phyloP scores from a whole-genome alignment of 2,888 invertebrate genomes.

The Limnephilus lunatus region DNA sequence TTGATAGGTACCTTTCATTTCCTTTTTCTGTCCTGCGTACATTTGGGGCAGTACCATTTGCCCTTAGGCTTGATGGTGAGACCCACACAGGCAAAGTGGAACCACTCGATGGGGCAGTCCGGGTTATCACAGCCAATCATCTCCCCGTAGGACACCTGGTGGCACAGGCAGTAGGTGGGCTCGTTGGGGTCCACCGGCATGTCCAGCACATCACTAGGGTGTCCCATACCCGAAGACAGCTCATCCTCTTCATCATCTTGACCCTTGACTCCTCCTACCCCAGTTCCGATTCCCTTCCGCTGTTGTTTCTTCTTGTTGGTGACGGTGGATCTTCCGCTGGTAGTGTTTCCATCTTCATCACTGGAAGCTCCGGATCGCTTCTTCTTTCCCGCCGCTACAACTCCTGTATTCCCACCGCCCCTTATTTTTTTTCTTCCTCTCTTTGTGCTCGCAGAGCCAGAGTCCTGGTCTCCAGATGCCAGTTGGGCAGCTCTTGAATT shows the following conservation, averaged over 20 bases:
- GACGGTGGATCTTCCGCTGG: constrained; percentile 71
- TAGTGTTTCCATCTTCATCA: constrained; percentile 73
- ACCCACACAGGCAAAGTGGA: constrained; percentile 94
- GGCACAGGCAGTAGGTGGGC: constrained; percentile 94
- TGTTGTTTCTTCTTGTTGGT: constrained; percentile 69
- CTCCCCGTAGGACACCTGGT: constrained; percentile 95
- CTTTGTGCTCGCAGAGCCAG: constrained; percentile 73
- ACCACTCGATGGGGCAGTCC: constrained; percentile 93
- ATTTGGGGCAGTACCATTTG: constrained; percentile 93
- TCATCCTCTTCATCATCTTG: constrained; percentile 72
- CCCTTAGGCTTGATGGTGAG: constrained; percentile 93
- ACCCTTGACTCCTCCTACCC: constrained; percentile 46
- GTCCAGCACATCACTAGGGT: constrained; percentile 92
- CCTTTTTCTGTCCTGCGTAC: constrained; percentile 82
- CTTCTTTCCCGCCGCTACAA: constrained; percentile 71
- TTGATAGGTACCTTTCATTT: constrained; percentile 72
- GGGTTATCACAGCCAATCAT: constrained; percentile 97
- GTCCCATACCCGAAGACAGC: constrained; percentile 80
- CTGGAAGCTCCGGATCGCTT: constrained; percentile 66
- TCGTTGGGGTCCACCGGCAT: constrained; percentile 98
- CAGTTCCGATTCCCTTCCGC: constrained; percentile 46
- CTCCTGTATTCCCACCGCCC: constrained; percentile 72
- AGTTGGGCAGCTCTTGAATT: constrained; percentile 82
- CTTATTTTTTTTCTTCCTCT: constrained; percentile 76
- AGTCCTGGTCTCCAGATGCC: constrained; percentile 72